Base-by-base conservation (phyloP, 2,113 vertebrate species). In the Sminthopsis crassicaudata region DNA sequence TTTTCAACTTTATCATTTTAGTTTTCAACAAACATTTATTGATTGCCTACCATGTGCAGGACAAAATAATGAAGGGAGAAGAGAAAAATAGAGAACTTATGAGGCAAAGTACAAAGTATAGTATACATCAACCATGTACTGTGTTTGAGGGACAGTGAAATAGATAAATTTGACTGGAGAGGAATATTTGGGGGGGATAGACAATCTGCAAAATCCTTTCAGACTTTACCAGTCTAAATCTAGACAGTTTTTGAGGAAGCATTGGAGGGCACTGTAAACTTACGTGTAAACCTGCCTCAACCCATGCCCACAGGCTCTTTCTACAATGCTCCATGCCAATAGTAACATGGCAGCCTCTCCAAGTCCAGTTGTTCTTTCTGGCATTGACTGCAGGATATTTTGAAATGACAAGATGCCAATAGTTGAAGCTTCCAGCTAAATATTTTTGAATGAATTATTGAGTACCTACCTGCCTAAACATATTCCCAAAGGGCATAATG, bases 391-490 rank as follows among this genome's bases (percentile, higher is more conserved):
- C 52, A 53, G 93, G 89, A 46, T 53, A 52, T 48, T 84, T 84
- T 51, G 60, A 95, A 97, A 54, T 23, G 8, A 92, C 42, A 53
- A 91, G 57, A 3, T 97, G 12, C 91, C 53, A 89, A 12, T 27
- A 55, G 0, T 14, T 51, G 0, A 91, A 92, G 67, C 90, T 94
- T 22, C 89, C 0, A 91, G 93, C 91, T 97, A 95, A 96, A 95
- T 94, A 24, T 48, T 50, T 57, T 96, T 93, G 89, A 97, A 89
- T 22, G 10, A 95, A 93, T 95, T 94, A 30, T 96, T 89, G 54
- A 96, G 19, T 94, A 93, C 9, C 36, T 94, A 52, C 76, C 36
- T 95, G 53, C 93, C 94, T 76, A 54, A 96, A 94, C 46, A 95
- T 93, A 90, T 95, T 97, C 57, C 84, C 46, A 2, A 25, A 92